Conservation (phyloP, 2,797 vertebrate species). For the Helarctos malayanus region DNA sequence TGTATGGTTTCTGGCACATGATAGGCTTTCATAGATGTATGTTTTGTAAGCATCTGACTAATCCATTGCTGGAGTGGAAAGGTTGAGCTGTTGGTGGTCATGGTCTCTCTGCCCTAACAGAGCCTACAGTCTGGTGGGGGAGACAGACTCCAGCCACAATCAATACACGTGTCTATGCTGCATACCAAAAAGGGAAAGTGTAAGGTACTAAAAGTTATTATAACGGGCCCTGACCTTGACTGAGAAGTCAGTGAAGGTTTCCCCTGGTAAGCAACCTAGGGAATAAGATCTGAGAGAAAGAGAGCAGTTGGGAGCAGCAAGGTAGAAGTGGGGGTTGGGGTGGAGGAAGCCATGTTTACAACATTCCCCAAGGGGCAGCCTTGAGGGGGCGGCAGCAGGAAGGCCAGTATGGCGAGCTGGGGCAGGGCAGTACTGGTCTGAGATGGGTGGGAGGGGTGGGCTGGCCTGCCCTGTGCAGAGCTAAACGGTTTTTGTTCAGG, state of each 20-base stretch:
- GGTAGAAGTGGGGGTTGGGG: background rate
- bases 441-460: background rate
- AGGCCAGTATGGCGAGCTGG: background rate
- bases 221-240: background rate
- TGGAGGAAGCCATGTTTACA: background rate
- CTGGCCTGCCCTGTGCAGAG: background rate
- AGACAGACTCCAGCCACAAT: background rate
- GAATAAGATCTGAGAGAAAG: background rate
- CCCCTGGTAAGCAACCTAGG: background rate
- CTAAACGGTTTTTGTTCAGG: background rate
- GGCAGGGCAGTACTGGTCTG: background rate
- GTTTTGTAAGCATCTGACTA: background rate
- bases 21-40: background rate
- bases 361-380: background rate
- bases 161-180: accelerated
- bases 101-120: background rate
- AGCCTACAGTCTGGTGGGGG: too few relatives aligned
- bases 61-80: background rate
- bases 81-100: background rate
- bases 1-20: background rate
- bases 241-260: background rate
- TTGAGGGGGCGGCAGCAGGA: accelerated
- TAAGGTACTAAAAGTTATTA: background rate
- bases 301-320: background rate
- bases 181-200: background rate